These are phyloP conservation scores for Petrolisthes manimaculis DNA, from an alignment of 2,888 invertebrate genomes.

Conservation along the genomic window DNA sequence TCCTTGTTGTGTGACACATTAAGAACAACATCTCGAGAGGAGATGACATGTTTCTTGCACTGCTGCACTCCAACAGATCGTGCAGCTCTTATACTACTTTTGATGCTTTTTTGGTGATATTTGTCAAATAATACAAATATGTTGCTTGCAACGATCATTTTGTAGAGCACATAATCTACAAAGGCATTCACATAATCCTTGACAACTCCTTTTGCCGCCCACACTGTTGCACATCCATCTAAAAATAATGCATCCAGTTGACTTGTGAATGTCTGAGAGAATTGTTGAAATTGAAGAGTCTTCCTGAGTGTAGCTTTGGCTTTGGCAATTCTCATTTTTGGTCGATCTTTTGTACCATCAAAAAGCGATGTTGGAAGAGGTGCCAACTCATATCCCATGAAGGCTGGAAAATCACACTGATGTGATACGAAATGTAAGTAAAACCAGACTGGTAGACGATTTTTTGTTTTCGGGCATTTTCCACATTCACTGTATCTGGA, in stretches of 20 bases:
- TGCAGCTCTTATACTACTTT: slow-evolving; percentile 8
- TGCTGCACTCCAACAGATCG: slow-evolving; percentile 6
- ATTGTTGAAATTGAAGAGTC: background rate
- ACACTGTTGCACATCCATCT: slow-evolving; percentile 5
- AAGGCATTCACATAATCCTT: slow-evolving; percentile 25
- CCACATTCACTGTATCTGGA: slow-evolving; percentile 23
- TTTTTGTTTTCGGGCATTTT: background rate
- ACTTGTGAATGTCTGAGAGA: slow-evolving; percentile 14
- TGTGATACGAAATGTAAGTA: too few species aligned
- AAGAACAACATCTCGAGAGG: slow-evolving; percentile 18
- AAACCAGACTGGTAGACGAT: too few species aligned
- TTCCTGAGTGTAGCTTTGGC: slow-evolving; percentile 10
- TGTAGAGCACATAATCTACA: background rate
- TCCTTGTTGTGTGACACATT: slow-evolving; percentile 25
- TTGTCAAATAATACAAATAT: slow-evolving; percentile 15
- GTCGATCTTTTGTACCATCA: background rate
- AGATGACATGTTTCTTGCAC: slow-evolving; percentile 6
- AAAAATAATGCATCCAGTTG: background rate
- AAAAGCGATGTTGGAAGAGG: slow-evolving; percentile 14
- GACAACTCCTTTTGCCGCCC: slow-evolving; percentile 3
- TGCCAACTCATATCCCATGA: slow-evolving; percentile 21
- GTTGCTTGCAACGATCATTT: background rate
- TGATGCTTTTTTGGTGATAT: background rate
- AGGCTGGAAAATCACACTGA: too few species aligned
- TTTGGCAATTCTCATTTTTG: background rate